Base-by-base conservation (phyloP, 2,797 vertebrate species). In the Denticeps clupeoides region DNA sequence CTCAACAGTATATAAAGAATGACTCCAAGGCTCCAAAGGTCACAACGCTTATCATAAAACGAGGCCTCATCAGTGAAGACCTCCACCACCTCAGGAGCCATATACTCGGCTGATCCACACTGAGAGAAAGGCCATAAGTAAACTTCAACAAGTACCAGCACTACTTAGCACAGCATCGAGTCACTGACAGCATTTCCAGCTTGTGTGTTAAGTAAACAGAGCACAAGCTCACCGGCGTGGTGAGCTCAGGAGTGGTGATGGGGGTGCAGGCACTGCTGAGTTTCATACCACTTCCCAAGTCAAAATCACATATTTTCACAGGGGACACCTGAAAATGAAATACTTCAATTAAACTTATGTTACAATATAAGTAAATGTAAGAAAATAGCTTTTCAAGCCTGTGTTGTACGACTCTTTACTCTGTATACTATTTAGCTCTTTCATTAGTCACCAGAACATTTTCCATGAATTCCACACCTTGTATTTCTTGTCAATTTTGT, bases 241-340 rank as follows among this genome's bases (percentile, higher is more conserved):
- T 96, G 68, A 98, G 79, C 55, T 97, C 91, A 0, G 94, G 94
- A n/a, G 93, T 97, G 0, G 91, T 90, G 73, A 98, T 95, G 0
- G 92, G 92, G 1, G 88, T 92, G 45, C 85, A 97, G 0, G 94
- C 91, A 49, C 89, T 97, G 75, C 87, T 97, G 57, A 98, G 69
- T 75, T 97, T 93, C 46, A 98, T 82, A 15, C 91, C 94, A 58
- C 94, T 98, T 43, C 94, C 93, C 63, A 98, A 80, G 54, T 97
- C 94, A 77, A 98, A 98, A 75, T 98, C 94, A 76, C 93, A 98
- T 60, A 98, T 98, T 80, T 94, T 96, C 45, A 97, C 93, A 3
- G 90, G 91, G 1, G 89, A 95, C 45, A 96, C 84, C 93, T 97
- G 42, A 50, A 68, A 2, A 23, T 5, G 33, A 37, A 56, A 19